Evolutionary conservation across 1,140 invertebrate genomes (phyloP).

Genomic region (Anthonomus grandis): DNA sequence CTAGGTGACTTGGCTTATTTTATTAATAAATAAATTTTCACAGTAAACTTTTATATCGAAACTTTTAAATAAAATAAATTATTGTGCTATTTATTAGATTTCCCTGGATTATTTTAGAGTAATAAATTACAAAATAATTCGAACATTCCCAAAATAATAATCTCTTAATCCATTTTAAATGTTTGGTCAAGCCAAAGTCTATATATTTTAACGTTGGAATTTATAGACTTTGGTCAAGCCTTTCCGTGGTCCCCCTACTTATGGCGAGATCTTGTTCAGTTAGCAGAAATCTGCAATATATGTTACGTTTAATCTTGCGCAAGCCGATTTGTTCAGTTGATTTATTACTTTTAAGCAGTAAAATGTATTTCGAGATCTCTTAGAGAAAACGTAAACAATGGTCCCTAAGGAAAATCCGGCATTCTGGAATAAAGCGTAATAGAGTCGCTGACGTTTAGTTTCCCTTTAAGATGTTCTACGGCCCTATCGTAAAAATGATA

Average conservation of each 20-base stretch:
- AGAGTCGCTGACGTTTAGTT: not conserved
- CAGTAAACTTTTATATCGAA: too few relatives aligned
- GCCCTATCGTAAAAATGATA: too few relatives aligned
- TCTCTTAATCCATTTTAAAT: constrained; percentile 16
- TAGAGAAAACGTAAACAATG: constrained; percentile 13
- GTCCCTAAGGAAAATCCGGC: constrained; percentile 5
- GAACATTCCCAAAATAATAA: constrained; percentile 11
- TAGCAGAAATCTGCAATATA: constrained; percentile 16
- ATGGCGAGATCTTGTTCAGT: constrained; percentile 9
- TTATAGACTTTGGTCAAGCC: constrained; percentile 14
- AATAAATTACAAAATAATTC: constrained; percentile 5
- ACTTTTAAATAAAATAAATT: too few relatives aligned
- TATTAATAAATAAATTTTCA: too few relatives aligned
- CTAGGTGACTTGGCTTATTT: too few relatives aligned
- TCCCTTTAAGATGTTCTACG: too few relatives aligned
- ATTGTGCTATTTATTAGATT: too few relatives aligned
- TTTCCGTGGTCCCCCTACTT: constrained; percentile 11
- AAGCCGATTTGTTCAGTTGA: constrained; percentile 8
- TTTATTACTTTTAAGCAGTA: constrained; percentile 2
- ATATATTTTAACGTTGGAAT: too few relatives aligned
- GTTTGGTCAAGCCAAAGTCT: too few relatives aligned
- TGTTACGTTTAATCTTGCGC: constrained; percentile 14
- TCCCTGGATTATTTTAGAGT: too few relatives aligned
- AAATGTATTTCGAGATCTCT: constrained; percentile 14
- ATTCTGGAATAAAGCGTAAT: constrained; percentile 2